phyloP scores from a whole-genome alignment of 2,888 invertebrate species.

The Germaria angustata region DNA sequence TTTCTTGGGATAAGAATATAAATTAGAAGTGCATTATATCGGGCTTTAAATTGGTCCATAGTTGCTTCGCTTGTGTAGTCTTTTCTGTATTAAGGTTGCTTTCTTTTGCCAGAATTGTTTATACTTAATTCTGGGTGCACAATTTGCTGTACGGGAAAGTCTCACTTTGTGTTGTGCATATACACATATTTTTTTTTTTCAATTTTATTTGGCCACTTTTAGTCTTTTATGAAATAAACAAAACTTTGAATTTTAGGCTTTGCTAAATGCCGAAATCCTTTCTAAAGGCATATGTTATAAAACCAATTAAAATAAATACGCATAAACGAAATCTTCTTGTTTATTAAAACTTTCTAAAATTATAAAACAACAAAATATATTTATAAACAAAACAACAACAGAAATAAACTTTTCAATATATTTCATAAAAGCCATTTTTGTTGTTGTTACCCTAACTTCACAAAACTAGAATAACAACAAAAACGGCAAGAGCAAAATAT shows the following conservation, averaged over 20 bases:
- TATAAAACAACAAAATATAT: too few species aligned
- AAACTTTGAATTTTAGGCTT: slow-evolving; percentile 12
- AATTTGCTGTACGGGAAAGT: too few species aligned
- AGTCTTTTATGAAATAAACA: neutral
- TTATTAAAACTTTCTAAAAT: slow-evolving; percentile 38
- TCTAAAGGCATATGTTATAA: slow-evolving; percentile 25
- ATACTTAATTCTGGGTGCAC: too few species aligned
- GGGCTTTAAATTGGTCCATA: too few species aligned
- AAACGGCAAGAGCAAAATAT: too few species aligned
- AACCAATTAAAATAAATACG: slow-evolving; percentile 60
- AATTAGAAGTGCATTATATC: too few species aligned
- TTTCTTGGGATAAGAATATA: too few species aligned
- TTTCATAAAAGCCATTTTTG: neutral
- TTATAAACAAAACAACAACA: neutral
- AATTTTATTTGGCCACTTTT: neutral
- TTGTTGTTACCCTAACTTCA: slow-evolving; percentile 36
- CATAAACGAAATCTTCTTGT: slow-evolving; percentile 29
- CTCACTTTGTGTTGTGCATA: too few species aligned
- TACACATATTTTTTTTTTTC: too few species aligned
- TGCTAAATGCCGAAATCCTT: neutral
- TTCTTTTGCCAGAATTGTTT: too few species aligned
- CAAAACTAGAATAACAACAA: slow-evolving; percentile 1
- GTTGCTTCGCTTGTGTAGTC: too few species aligned
- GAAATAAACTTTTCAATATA: slow-evolving; percentile 37
- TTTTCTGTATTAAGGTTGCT: too few species aligned